A percentile compares a stretch with the other conserved stretches of the same genome.
These are phyloP conservation scores for Elgaria multicarinata DNA, from an alignment of 2,113 vertebrate genomes.

Conservation along the genomic window DNA sequence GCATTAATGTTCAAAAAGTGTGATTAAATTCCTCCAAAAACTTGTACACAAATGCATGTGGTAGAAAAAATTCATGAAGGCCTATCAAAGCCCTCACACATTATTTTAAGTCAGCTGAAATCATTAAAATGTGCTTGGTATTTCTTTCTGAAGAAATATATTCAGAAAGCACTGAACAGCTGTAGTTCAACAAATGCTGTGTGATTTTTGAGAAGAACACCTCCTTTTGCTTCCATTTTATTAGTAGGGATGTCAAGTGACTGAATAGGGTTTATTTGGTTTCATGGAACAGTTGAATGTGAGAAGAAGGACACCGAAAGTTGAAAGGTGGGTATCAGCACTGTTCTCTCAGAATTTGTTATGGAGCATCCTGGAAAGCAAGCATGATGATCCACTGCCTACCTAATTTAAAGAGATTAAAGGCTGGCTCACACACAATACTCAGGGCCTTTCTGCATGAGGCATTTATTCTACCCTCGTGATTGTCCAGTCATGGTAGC, in stretches of 20 bases:
- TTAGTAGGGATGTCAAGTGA: not conserved
- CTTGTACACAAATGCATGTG: not conserved
- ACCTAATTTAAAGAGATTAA: not conserved
- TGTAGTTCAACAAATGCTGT: not conserved
- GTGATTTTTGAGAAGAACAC: not conserved
- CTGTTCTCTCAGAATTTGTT: not conserved
- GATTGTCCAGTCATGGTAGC: too few relatives aligned
- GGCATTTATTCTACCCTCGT: too few relatives aligned
- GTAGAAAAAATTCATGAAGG: not conserved
- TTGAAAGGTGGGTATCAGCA: not conserved
- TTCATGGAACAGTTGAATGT: not conserved
- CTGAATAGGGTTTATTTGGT: not conserved
- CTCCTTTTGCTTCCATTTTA: not conserved
- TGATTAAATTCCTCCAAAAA: not conserved
- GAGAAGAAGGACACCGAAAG: not conserved
- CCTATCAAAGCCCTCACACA: not conserved
- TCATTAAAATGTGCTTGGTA: too few relatives aligned
- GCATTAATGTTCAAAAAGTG: not conserved
- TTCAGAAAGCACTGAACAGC: not conserved
- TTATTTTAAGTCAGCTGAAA: not conserved
- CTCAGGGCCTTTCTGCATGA: too few relatives aligned
- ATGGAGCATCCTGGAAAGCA: too few relatives aligned
- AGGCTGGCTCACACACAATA: not conserved
- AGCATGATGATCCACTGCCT: not conserved
- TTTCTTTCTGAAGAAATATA: too few relatives aligned